phyloP scores from a whole-genome alignment of 2,113 vertebrate genomes.

The Accipiter virgatus region DNA sequence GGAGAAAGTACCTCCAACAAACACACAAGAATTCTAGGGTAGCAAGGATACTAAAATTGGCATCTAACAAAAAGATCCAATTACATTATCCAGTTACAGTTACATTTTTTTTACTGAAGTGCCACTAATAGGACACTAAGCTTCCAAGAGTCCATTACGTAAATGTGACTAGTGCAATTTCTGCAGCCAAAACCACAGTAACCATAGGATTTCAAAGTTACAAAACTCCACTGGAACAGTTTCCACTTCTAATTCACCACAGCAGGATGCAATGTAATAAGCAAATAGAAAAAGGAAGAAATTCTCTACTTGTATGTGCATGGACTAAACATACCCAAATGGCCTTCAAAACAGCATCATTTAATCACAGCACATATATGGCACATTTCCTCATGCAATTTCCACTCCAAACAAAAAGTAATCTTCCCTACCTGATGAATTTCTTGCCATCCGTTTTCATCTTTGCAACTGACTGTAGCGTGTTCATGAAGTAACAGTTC shows the following conservation, averaged over 20 bases:
- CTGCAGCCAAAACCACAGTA: neutral
- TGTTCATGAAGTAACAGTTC: constrained; percentile 88
- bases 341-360: fast-evolving
- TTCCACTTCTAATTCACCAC: neutral
- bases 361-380: fast-evolving
- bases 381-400: neutral
- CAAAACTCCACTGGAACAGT: neutral
- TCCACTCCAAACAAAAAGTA: neutral
- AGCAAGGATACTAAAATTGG: neutral
- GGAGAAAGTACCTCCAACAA: neutral
- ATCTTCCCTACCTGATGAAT: constrained; percentile 86
- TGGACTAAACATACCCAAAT: neutral
- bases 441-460: constrained; percentile 97
- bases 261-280: neutral
- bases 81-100: neutral
- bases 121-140: neutral
- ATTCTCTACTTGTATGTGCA: neutral
- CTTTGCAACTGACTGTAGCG: constrained; percentile 83
- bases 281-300: neutral
- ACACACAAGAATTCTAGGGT: neutral
- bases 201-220: neutral
- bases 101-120: neutral
- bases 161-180: neutral
- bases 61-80: neutral
- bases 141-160: neutral